Base-by-base conservation (phyloP, 2,113 vertebrate genomes). In the Platichthys flesus region DNA sequence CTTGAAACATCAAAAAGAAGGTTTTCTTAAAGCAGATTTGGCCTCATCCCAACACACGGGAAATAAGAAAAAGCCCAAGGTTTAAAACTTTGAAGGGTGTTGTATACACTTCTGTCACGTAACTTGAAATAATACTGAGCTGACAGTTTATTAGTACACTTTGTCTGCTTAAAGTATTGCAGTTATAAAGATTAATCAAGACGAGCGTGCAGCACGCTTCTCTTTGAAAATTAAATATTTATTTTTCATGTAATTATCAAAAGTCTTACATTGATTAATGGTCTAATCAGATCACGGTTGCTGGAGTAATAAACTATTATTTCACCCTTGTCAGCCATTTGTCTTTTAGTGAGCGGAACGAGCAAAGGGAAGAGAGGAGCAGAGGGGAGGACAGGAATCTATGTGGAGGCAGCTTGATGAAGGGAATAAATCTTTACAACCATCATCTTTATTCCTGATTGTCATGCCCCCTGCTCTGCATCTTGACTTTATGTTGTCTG, bases 221-320 rank as follows among this genome's bases (percentile, higher is more conserved):
- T 18, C 14, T 51, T 51, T 1, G 4, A 18, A 64, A 55, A 72
- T 55, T 73, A 70, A 24, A 10, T 13, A 42, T 42, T 42, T 59
- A 18, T 64, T 58, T 73, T 76, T 78, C 9, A 57, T 51, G 68
- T 15, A 49, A 77, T 65, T 71, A 71, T 81, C 14, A 56, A 49
- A 68, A n/a, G 10, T 72, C 40, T 23, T 54, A 52, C 4, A 51
- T 23, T 75, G 21, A 75, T 68, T 69, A 67, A 76, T 54, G 70
- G 49, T 61, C 58, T 35, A 35, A 56, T 71, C 54, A n/a, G 21
- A 71, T 72, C 9, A 81, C 69, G 58, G 24, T 66, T 57, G 21
- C 6, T 6, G 5, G 28, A 37, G 60, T 63, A 64, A 76, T 58
- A 63, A 66, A 54, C 16, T 21, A 66, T 9, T 51, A 67, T 71